These are phyloP conservation scores for Nysson spinosus DNA, from an alignment of 2,888 invertebrate genomes.

Conservation along the genomic window DNA sequence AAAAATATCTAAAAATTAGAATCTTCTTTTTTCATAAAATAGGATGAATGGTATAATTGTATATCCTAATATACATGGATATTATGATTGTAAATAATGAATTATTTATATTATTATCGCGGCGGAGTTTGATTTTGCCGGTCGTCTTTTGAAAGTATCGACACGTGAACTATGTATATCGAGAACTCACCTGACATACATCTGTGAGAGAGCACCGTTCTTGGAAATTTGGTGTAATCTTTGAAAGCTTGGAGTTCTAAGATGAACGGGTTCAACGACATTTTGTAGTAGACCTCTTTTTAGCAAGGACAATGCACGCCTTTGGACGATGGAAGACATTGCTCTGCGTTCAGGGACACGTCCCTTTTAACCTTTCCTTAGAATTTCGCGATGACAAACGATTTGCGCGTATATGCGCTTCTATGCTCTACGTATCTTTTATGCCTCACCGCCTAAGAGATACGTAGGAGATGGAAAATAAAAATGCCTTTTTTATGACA, in stretches of 20 bases:
- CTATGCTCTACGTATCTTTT: no score
- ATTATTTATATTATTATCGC: no score
- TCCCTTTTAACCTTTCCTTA: conserved; percentile 5
- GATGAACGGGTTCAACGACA: neutral
- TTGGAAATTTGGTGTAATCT: conserved; percentile 6
- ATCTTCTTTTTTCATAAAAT: no score
- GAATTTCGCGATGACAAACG: neutral
- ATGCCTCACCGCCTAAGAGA: no score
- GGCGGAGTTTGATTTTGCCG: no score
- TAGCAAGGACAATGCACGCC: conserved; percentile 4
- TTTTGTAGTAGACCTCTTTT: conserved; percentile 3
- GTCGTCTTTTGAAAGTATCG: no score
- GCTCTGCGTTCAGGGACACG: neutral
- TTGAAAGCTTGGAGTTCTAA: neutral
- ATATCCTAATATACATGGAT: no score
- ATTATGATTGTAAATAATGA: no score
- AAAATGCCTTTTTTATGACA: no score
- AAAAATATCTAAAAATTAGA: no score
- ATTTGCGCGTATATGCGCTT: neutral
- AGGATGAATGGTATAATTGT: no score
- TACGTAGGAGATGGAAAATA: no score
- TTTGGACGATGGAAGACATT: conserved; percentile 29
- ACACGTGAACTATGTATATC: neutral
- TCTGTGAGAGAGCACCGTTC: neutral
- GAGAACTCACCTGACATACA: conserved; percentile 21